These are phyloP conservation scores for Pelobates fuscus DNA, from an alignment of 2,113 vertebrate genomes.

Conservation along the genomic window DNA sequence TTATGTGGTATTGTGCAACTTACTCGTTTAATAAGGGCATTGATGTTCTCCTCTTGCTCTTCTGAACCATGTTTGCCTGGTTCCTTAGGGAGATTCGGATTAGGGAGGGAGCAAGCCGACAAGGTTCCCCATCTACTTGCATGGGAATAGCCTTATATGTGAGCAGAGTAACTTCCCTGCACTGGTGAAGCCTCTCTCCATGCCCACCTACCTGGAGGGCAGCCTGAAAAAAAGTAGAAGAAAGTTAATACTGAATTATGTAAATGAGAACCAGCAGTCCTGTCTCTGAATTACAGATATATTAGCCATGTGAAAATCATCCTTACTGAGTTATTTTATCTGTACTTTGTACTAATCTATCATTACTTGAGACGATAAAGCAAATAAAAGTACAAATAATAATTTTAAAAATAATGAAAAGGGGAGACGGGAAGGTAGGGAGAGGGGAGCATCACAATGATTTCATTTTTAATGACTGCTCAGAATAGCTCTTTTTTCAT, in stretches of 20 bases:
- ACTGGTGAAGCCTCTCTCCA: slow-evolving; percentile 76
- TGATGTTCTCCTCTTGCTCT: slow-evolving; percentile 80
- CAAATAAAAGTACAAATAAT: too few species aligned
- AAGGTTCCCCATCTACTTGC: slow-evolving; percentile 81
- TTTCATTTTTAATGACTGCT: too few species aligned
- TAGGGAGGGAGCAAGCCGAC: slow-evolving; percentile 73
- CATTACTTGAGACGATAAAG: too few species aligned
- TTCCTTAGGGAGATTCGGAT: slow-evolving; percentile 77
- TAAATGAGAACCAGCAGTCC: too few species aligned
- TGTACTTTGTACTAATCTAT: too few species aligned
- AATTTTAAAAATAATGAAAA: too few species aligned
- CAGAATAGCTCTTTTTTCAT: too few species aligned
- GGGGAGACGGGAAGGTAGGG: too few species aligned
- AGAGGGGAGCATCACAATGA: too few species aligned
- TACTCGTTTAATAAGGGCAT: slow-evolving; percentile 82
- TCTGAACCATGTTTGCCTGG: slow-evolving; percentile 83
- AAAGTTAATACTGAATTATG: background rate
- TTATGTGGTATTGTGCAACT: slow-evolving; percentile 60
- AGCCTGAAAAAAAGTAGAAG: slow-evolving; percentile 60
- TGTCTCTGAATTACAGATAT: too few species aligned
- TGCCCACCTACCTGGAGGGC: slow-evolving; percentile 80
- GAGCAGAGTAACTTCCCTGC: slow-evolving; percentile 75
- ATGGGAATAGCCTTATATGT: slow-evolving; percentile 81
- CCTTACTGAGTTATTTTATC: too few species aligned
- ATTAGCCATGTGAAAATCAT: too few species aligned